Conservation (phyloP, 2,113 vertebrate species). For the Azemiops feae region DNA sequence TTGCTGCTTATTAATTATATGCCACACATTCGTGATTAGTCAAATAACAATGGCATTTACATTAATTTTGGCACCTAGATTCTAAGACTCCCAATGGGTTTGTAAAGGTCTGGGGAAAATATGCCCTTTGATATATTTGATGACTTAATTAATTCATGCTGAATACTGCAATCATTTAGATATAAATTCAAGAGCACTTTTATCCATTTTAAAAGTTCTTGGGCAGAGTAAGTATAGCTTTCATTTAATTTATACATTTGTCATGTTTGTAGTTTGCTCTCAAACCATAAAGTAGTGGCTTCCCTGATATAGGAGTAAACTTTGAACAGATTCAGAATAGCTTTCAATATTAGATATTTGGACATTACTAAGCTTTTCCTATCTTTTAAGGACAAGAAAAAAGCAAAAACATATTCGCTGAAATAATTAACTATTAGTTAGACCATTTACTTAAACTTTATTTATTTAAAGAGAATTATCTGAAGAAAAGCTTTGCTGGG, state of each 20-base stretch:
- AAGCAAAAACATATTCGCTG: not conserved
- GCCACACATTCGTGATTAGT: not conserved
- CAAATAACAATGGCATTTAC: constrained; percentile 11
- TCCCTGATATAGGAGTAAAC: not conserved
- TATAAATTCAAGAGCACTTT: not conserved
- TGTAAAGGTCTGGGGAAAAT: not conserved
- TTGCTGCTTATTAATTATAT: constrained; percentile 14
- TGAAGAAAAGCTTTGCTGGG: no score
- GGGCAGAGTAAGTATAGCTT: not conserved
- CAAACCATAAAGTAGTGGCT: not conserved
- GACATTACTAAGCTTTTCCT: not conserved
- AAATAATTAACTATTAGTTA: not conserved
- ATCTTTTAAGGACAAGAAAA: not conserved
- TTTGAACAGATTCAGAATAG: not conserved
- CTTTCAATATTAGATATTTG: not conserved
- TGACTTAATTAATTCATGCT: not conserved
- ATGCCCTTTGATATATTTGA: not conserved
- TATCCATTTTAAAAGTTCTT: not conserved
- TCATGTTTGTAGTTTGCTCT: not conserved
- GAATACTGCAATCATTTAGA: not conserved
- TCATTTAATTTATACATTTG: not conserved
- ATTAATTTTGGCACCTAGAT: not conserved
- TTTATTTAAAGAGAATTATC: not conserved
- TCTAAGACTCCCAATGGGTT: constrained; percentile 16
- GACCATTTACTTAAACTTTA: not conserved